Conservation (phyloP, 2,113 vertebrate genomes). For the Rhinolophus ferrumequinum region DNA sequence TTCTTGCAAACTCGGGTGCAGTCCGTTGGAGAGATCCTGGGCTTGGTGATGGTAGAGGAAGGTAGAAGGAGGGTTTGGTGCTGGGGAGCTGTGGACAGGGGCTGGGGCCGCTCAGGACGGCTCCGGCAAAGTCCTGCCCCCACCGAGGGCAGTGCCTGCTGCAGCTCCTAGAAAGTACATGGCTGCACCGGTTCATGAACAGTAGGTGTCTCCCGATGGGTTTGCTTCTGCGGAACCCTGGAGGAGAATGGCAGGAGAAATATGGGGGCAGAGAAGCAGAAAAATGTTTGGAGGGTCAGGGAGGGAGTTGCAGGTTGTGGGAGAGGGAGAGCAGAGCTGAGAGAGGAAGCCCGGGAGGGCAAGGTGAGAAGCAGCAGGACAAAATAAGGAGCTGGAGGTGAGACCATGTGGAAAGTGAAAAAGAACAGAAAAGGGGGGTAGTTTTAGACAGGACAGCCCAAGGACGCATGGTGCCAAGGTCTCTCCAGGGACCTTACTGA, state of each 20-base stretch:
- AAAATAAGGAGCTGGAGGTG: not conserved
- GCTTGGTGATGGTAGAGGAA: not conserved
- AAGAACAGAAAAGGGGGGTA: not conserved
- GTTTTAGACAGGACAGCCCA: not conserved
- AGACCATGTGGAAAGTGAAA: not conserved
- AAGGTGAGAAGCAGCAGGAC: not conserved
- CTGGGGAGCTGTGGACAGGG: not conserved
- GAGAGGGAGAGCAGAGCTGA: not conserved
- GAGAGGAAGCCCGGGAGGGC: not conserved
- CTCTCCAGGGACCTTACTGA: not conserved
- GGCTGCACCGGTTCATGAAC: not conserved
- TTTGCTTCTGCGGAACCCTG: not conserved
- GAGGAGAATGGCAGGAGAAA: not conserved
- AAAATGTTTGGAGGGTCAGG: not conserved
- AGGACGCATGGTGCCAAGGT: not conserved
- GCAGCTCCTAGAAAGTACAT: not conserved
- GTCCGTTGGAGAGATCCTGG: not conserved
- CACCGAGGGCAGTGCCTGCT: not conserved
- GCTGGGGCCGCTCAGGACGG: not conserved
- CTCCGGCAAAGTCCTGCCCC: too few relatives aligned
- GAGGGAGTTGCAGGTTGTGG: not conserved
- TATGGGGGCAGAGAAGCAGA: not conserved
- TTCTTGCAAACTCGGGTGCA: not conserved
- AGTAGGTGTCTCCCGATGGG: not conserved
- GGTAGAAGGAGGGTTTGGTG: not conserved